Conservation (phyloP, 2,113 vertebrate genomes). For the Triplophysa dalaica region DNA sequence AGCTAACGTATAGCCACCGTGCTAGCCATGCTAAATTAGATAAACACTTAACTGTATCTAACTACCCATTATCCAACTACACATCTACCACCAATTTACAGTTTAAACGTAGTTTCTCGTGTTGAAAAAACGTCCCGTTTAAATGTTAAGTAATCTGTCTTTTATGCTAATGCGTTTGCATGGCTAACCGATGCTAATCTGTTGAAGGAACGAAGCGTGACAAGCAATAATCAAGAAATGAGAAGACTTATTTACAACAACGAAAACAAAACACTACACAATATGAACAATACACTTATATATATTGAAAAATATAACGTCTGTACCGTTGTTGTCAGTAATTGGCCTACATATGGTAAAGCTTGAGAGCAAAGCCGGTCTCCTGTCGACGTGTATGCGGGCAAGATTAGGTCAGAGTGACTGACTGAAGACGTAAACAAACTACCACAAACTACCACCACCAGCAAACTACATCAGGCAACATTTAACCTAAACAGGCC, state of each 20-base stretch:
- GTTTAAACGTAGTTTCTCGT: not conserved
- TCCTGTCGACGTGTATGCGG: constrained; percentile 49
- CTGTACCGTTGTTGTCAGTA: constrained; percentile 45
- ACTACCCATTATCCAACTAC: not conserved
- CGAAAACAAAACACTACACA: not conserved
- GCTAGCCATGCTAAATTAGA: constrained; percentile 28
- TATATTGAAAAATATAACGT: not conserved
- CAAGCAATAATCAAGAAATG: constrained; percentile 1
- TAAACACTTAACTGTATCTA: not conserved
- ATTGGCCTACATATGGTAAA: constrained; percentile 46
- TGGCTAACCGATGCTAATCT: constrained; percentile 40
- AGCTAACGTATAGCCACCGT: not conserved
- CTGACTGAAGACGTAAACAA: constrained; percentile 44
- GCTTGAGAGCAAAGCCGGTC: constrained; percentile 46
- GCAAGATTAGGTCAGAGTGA: constrained; percentile 43
- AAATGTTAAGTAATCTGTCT: not conserved
- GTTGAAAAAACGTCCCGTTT: not conserved
- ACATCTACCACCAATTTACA: no score
- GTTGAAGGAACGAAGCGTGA: constrained; percentile 18
- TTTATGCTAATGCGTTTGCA: constrained; percentile 2
- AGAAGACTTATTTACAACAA: not conserved
- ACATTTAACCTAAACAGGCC: not conserved
- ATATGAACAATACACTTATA: not conserved
- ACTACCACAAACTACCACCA: constrained; percentile 14
- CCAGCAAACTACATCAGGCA: constrained; percentile 1